Evolutionary conservation across 1,140 invertebrate species (phyloP), one percentile per base, ranked within the genome.

Genomic region (Aphelinus atriplicis): DNA sequence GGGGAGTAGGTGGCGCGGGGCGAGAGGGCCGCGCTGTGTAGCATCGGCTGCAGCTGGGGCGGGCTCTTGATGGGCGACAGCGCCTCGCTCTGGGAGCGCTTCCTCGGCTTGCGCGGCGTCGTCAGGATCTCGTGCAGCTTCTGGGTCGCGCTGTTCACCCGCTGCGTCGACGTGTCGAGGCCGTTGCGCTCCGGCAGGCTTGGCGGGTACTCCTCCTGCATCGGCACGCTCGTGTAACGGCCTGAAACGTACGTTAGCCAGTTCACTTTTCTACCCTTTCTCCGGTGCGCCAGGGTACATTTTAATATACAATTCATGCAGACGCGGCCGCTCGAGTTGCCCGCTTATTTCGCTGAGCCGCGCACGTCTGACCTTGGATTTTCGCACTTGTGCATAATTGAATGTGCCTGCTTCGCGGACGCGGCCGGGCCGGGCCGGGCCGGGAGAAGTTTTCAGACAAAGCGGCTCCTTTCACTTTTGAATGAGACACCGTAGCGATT

Each of bases 61-160:
- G 58, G 43, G 46, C 48, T 71, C 3, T 61, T 76, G 10, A 63
- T 6, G 0, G 70, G 70, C 5, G 69, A 71, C 1, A 76, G 57
- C 1, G 47, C 1, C 10, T 73, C 61, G 3, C 50, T 10, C 43
- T 73, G 63, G 0, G 53, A 50, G 26, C 63, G 58, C 68, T 80
- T 80, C 76, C 87, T 82, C 7, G 86, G 82, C 78, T 92, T 93
- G 58, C 90, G 89, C 0, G 93, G 93, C 6, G 93, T 94, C 7
- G 92, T 90, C 3, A 94, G 82, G 7, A 94, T 84, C 77, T 94
- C 93, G 80, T 94, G 93, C 0, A 94, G 83, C 80, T 93, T 94
- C 80, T 93, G 92, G 0, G 93, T 94, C 0, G 93, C 93, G 82
- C 91, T 91, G 83, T 91, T 91, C 77, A 90, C 91, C 63, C 89